Base-by-base conservation (phyloP, 2,797 vertebrate species). In the Cyclopterus lumpus region DNA sequence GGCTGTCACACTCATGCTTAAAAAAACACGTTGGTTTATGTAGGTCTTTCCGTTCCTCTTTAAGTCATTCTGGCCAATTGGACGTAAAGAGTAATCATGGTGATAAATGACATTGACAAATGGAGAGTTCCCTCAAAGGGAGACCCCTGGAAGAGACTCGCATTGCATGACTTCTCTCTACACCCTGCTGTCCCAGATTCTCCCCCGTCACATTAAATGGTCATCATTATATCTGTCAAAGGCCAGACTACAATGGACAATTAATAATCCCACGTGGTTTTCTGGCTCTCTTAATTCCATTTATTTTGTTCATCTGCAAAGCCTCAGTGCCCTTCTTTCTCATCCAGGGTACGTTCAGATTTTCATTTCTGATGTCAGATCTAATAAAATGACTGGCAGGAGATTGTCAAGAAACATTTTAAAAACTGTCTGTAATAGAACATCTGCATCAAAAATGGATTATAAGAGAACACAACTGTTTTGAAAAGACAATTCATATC, bases 101-200 rank as follows among this genome's bases (percentile, higher is more conserved):
- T 61, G 7, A 68, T 79, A 75, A 75, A 75, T 79, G 65, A 86
- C 82, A 59, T 75, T 84, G 85, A 88, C 81, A 89, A 87, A 86
- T 87, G 74, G 81, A 89, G 79, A 71, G 26, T 86, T 71, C 51
- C 73, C 77, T 89, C 51, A 36, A 76, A 84, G 79, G 80, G 72
- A 86, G 77, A 89, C 77, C 85, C 85, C 78, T 79, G 70, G 40
- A 64, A 71, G 60, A 77, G 51, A 73, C 71, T 81, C 60, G 18
- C 67, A 72, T 79, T 60, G 71, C 82, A 73, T 83, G 90, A 85
- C 67, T 85, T 81, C 54, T 70, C 60, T 79, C 30, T 32, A 42
- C 71, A 80, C 67, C 61, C 67, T 26, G 34, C 68, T 86, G 89
- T 75, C 89, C 86, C 84, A 90, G 82, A 88, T 92, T 84, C 80